Percentiles rank a stretch among this genome's conserved stretches.
These are phyloP conservation scores for Chelonus insularis DNA, from an alignment of 1,140 invertebrate species.

Conservation along the genomic window DNA sequence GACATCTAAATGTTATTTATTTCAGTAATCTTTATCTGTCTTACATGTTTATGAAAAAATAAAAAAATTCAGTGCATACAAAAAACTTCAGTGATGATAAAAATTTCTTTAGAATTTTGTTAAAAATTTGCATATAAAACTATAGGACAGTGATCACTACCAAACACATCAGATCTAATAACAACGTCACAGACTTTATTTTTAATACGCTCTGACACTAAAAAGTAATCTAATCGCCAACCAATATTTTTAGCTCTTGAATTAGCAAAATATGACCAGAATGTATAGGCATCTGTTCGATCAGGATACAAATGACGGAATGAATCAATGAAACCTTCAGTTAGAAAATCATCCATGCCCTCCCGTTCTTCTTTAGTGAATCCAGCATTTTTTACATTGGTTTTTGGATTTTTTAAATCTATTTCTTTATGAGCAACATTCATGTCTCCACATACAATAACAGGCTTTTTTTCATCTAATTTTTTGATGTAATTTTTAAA, in stretches of 20 bases:
- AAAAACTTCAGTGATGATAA: no score
- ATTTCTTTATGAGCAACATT: conserved; percentile 97
- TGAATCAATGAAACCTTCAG: conserved; percentile 82
- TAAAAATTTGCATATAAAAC: conserved; percentile 69
- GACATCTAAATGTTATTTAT: no score
- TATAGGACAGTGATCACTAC: conserved; percentile 90
- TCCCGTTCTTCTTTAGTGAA: conserved; percentile 94
- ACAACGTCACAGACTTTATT: conserved; percentile 79
- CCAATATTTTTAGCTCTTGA: conserved; percentile 88
- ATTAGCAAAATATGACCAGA: conserved; percentile 91
- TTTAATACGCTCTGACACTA: conserved; percentile 80
- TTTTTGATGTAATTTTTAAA: conserved; percentile 78
- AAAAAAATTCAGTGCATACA: no score
- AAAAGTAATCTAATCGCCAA: conserved; percentile 95
- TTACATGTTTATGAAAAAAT: no score
- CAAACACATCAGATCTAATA: conserved; percentile 73
- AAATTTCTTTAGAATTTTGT: no score
- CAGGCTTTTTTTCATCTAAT: conserved; percentile 88
- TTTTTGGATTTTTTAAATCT: conserved; percentile 93
- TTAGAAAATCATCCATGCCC: conserved; percentile 83
- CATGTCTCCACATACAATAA: conserved; percentile 94
- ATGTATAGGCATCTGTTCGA: conserved; percentile 82
- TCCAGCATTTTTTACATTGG: conserved; percentile 90
- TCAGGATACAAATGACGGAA: conserved; percentile 90
- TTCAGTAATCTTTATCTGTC: no score